Percentiles rank a stretch among this genome's conserved stretches.
Conservation (phyloP, 35 echinoderm and acorn worm genomes). For the Amphiura filiformis region DNA sequence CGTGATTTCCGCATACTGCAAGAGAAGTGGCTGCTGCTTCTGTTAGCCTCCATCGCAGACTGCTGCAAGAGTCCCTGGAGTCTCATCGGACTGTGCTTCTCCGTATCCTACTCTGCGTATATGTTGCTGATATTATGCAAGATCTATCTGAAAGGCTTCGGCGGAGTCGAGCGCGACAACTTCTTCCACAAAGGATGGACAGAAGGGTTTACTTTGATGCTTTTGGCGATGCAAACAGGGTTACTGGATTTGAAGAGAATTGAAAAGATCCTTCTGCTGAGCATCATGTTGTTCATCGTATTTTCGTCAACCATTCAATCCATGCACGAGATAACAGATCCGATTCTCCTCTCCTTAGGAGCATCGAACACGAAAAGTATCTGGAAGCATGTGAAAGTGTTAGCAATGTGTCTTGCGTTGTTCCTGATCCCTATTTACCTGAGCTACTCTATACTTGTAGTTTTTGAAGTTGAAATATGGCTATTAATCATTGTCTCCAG, state of each 20-base stretch:
- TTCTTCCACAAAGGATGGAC: constrained; percentile 76
- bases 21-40: constrained; percentile 63
- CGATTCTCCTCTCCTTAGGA: constrained; percentile 73
- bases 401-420: constrained; percentile 60
- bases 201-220: constrained; percentile 75
- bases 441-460: constrained; percentile 63
- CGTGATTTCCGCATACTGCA: constrained; percentile 45
- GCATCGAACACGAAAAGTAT: constrained; percentile 73
- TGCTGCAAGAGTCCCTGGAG: constrained; percentile 95
- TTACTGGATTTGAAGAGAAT: constrained; percentile 69
- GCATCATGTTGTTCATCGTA: constrained; percentile 88
- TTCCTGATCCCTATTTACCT: constrained; percentile 70
- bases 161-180: constrained; percentile 27
- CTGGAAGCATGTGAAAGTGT: constrained; percentile 70
- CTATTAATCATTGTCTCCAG: constrained; percentile 91
- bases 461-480: constrained; percentile 87
- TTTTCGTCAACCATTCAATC: constrained; percentile 90
- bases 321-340: constrained; percentile 82
- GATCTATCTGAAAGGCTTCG: constrained; percentile 86
- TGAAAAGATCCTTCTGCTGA: constrained; percentile 76
- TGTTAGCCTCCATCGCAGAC: constrained; percentile 74
- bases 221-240: constrained; percentile 82
- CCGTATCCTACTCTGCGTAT: constrained; percentile 88
- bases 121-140: constrained; percentile 77
- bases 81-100: constrained; percentile 83